These are phyloP conservation scores for Amniataba percoides DNA, from an alignment of 2,797 vertebrate genomes.

Conservation along the genomic window DNA sequence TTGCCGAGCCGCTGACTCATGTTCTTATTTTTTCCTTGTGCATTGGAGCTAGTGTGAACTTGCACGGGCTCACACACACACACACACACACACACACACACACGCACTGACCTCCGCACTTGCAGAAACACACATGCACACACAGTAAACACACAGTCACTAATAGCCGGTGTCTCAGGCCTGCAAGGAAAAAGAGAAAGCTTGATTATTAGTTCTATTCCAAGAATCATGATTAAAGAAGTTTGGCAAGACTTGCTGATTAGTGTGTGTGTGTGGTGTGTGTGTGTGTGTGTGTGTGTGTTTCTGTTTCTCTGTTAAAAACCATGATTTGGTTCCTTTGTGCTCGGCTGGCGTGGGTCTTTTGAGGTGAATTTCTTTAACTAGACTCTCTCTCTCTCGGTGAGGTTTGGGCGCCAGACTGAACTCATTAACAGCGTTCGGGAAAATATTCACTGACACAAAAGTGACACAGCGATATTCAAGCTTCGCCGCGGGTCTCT, in stretches of 20 bases:
- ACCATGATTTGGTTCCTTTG: conserved; percentile 12
- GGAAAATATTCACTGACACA: conserved; percentile 12
- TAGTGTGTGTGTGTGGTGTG: conserved; percentile 7
- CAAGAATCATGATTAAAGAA: conserved; percentile 54
- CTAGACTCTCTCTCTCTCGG: not conserved
- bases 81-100: conserved; percentile 20
- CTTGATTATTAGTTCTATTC: conserved; percentile 58
- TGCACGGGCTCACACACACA: not conserved
- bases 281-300: conserved; percentile 5
- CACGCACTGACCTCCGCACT: not conserved
- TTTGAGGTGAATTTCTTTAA: conserved; percentile 18
- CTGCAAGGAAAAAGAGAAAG: conserved; percentile 28
- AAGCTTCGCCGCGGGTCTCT: not conserved
- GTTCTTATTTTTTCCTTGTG: conserved; percentile 20
- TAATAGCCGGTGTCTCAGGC: conserved; percentile 24
- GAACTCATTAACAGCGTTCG: conserved; percentile 7
- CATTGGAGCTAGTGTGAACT: conserved; percentile 9
- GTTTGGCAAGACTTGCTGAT: conserved; percentile 38
- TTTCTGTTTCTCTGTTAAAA: not conserved
- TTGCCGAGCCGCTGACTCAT: conserved; percentile 31
- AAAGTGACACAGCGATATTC: not conserved
- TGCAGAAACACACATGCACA: conserved; percentile 2
- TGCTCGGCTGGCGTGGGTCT: not conserved
- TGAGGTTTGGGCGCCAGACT: not conserved
- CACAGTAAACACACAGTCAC: conserved; percentile 34